Percentiles rank a stretch among this genome's conserved stretches.
phyloP scores from a whole-genome alignment of 2,113 vertebrate genomes.

The Suncus etruscus region DNA sequence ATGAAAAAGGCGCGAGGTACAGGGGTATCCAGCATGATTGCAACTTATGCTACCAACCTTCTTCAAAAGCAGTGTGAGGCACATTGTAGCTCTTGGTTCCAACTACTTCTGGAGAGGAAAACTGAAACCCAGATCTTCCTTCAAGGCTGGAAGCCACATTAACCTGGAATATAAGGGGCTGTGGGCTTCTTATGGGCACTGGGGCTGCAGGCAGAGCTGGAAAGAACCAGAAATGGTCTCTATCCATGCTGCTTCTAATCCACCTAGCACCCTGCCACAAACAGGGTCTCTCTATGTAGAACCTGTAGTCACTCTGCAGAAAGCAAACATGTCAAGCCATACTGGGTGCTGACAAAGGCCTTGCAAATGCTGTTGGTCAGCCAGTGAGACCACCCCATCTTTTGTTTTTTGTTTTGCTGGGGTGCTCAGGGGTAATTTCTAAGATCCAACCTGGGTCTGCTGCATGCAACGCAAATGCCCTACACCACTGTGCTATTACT shows the following conservation, averaged over 20 bases:
- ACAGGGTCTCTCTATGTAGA: neutral
- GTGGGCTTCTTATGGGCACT: neutral
- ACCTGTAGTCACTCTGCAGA: neutral
- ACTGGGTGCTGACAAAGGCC: neutral
- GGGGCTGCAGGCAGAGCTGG: neutral
- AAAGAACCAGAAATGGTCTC: neutral
- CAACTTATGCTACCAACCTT: neutral
- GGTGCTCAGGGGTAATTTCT: no score
- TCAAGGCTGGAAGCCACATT: neutral
- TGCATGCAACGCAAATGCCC: no score
- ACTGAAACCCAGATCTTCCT: neutral
- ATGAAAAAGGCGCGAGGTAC: neutral
- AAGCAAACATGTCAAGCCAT: neutral
- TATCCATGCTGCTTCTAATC: neutral
- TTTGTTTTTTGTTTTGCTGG: neutral
- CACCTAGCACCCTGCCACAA: neutral
- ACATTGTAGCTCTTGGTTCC: neutral
- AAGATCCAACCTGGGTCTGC: no score
- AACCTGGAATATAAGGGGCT: neutral
- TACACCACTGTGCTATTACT: no score
- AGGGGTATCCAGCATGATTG: neutral
- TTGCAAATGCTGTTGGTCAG: neutral
- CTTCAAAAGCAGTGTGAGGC: neutral
- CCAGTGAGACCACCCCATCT: fast-evolving
- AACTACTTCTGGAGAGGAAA: neutral